A percentile compares a stretch with the other conserved stretches of the same genome.
Conservation (phyloP, 2,888 invertebrate species). For the Lepidonotus clava region DNA sequence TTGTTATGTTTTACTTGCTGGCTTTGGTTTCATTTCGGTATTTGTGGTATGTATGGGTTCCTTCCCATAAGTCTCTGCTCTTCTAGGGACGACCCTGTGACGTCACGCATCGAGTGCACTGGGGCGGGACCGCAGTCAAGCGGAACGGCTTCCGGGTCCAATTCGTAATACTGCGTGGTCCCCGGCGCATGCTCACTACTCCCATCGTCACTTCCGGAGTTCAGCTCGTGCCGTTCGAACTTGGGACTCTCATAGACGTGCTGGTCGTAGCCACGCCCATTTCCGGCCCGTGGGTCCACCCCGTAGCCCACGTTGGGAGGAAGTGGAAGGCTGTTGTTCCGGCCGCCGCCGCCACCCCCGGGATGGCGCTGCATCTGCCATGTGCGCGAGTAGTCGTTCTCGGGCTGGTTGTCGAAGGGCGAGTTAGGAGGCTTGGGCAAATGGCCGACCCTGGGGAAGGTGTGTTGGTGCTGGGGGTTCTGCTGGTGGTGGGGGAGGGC, state of each 20-base stretch:
- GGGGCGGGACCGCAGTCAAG: slow-evolving; percentile 20
- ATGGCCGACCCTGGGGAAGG: slow-evolving; percentile 41
- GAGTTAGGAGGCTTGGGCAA: slow-evolving; percentile 41
- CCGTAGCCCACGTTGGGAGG: not conserved
- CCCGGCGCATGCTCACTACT: slow-evolving; percentile 1
- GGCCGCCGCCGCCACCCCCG: not conserved
- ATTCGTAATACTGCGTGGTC: slow-evolving; percentile 20
- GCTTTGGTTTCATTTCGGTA: no score
- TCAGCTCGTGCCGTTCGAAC: slow-evolving; percentile 37
- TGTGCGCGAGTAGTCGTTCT: slow-evolving; percentile 48
- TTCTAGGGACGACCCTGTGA: slow-evolving; percentile 12
- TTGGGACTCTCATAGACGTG: slow-evolving; percentile 55
- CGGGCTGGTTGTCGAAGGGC: not conserved
- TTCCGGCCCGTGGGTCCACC: not conserved
- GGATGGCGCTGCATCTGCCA: slow-evolving; percentile 54
- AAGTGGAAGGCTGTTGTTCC: not conserved
- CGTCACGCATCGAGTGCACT: slow-evolving; percentile 9
- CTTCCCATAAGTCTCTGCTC: not conserved
- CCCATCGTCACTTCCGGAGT: slow-evolving; percentile 28
- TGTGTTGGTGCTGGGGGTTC: not conserved
- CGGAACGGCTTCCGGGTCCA: slow-evolving; percentile 40
- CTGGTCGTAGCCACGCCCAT: not conserved
- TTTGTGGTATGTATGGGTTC: not conserved
- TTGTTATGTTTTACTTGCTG: no score
- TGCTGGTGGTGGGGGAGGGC: not conserved